A percentile compares a stretch with the other conserved stretches of the same genome.
phyloP scores from a whole-genome alignment of 2,113 vertebrate species.

The Elephas maximus region DNA sequence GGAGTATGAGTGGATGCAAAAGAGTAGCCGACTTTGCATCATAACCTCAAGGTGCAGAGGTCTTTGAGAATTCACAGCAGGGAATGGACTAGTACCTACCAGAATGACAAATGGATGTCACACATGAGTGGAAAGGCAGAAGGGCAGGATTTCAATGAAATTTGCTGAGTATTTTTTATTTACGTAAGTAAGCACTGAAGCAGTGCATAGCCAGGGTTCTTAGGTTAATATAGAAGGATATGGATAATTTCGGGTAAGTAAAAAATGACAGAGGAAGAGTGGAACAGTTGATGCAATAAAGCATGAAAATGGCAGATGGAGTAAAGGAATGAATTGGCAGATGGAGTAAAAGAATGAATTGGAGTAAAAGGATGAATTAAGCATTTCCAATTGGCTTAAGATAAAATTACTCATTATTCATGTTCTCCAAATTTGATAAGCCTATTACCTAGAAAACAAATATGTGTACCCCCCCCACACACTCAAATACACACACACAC shows the following conservation, averaged over 20 bases:
- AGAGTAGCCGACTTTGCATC: constrained; percentile 25
- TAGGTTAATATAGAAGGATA: constrained; percentile 37
- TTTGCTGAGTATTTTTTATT: constrained; percentile 51
- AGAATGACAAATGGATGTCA: constrained; percentile 54
- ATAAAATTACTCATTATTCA: constrained; percentile 23
- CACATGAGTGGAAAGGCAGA: constrained; percentile 59
- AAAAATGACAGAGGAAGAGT: constrained; percentile 17
- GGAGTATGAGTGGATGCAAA: neutral
- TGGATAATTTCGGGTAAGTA: constrained; percentile 44
- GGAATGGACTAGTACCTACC: neutral
- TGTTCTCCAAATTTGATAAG: neutral
- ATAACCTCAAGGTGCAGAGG: constrained; percentile 1
- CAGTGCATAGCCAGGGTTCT: neutral
- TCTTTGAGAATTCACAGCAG: neutral
- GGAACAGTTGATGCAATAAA: neutral
- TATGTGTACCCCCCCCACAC: neutral
- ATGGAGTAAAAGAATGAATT: constrained; percentile 34
- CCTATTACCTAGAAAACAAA: neutral
- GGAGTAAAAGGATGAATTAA: neutral
- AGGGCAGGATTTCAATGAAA: constrained; percentile 21
- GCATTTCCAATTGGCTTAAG: constrained; percentile 35
- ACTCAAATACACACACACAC: neutral
- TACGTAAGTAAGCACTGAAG: constrained; percentile 27
- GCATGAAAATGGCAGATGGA: constrained; percentile 58
- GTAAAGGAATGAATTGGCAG: constrained; percentile 11